A percentile compares a stretch with the other conserved stretches of the same genome.
phyloP scores from a whole-genome alignment of 2,797 vertebrate species.

The Delichon dasypus region DNA sequence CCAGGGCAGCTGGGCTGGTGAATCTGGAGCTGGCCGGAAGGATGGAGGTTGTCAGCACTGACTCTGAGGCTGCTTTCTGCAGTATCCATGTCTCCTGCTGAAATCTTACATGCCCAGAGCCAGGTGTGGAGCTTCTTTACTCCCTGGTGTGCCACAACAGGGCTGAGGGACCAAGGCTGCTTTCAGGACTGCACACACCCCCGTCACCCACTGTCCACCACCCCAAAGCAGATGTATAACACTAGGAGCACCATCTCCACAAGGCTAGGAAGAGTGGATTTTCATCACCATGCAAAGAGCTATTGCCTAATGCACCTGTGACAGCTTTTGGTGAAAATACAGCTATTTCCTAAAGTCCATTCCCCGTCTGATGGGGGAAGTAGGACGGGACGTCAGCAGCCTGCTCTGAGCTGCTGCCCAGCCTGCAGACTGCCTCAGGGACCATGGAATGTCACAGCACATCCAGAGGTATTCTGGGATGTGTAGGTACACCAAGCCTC shows the following conservation, averaged over 20 bases:
- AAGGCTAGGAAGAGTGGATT: neutral
- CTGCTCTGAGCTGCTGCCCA: neutral
- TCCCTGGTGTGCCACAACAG: neutral
- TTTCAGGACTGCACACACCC: neutral
- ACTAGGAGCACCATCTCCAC: neutral
- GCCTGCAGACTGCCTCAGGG: neutral
- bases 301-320: neutral
- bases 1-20: neutral
- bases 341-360: neutral
- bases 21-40: neutral
- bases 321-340: neutral
- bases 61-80: neutral
- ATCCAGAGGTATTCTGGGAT: neutral
- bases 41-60: neutral
- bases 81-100: neutral
- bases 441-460: rapidly evolving
- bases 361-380: neutral
- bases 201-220: neutral
- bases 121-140: neutral
- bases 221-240: neutral
- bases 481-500: neutral
- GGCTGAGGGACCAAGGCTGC: neutral
- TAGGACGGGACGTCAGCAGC: neutral
- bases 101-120: neutral
- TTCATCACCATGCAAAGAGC: rapidly evolving